phyloP scores from a whole-genome alignment of 2,888 invertebrate genomes.

The Agelastica alni region DNA sequence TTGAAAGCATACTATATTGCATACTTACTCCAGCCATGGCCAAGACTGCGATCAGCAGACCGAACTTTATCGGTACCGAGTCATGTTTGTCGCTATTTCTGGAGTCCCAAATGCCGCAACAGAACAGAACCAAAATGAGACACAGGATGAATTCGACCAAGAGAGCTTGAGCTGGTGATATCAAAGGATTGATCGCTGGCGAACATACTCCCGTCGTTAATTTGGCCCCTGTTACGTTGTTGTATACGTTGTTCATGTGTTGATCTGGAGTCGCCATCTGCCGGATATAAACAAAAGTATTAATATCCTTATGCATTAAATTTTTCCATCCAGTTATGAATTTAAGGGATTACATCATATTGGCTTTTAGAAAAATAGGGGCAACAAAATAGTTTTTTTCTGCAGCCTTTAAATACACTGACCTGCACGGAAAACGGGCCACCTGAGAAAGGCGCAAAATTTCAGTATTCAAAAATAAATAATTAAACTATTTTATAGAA shows the following conservation, averaged over 20 bases:
- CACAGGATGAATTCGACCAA: constrained; percentile 70
- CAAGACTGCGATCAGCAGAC: constrained; percentile 67
- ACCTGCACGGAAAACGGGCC: too few species aligned
- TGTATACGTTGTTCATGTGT: constrained; percentile 30
- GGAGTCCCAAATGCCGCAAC: constrained; percentile 75
- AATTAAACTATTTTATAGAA: too few species aligned
- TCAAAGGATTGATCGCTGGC: constrained; percentile 39
- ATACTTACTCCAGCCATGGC: constrained; percentile 67
- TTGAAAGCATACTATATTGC: background rate
- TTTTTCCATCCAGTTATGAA: too few species aligned
- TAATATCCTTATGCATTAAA: too few species aligned
- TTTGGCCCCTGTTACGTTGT: constrained; percentile 22
- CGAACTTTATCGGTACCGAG: constrained; percentile 69
- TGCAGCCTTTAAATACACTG: too few species aligned
- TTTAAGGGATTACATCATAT: too few species aligned
- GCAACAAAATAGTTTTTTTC: too few species aligned
- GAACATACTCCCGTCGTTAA: constrained; percentile 45
- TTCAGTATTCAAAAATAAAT: too few species aligned
- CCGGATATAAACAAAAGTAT: too few species aligned
- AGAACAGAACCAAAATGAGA: constrained; percentile 66
- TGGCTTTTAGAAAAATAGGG: too few species aligned
- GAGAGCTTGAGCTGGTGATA: constrained; percentile 60
- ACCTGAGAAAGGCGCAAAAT: too few species aligned
- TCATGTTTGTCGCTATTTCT: constrained; percentile 68
- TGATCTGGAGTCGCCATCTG: constrained; percentile 45